phyloP scores from a whole-genome alignment of 2,888 invertebrate genomes.

The Thecophora atra region DNA sequence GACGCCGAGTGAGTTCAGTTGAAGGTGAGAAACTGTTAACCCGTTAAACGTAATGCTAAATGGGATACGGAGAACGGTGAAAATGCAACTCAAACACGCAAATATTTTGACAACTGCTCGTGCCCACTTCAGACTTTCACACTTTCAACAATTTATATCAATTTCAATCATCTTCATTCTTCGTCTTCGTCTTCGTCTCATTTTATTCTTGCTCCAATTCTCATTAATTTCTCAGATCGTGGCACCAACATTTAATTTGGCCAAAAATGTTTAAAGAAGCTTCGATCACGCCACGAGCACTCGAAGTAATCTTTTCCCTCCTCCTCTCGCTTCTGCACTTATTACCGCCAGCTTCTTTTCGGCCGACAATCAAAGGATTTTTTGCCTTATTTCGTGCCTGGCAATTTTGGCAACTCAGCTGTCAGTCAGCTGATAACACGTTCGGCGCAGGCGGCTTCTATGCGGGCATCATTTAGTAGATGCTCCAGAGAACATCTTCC shows the following conservation, averaged over 20 bases:
- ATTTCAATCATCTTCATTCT: no score
- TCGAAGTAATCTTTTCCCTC: not conserved
- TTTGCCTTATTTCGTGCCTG: not conserved
- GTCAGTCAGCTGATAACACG: constrained; percentile 22
- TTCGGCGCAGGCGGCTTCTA: not conserved
- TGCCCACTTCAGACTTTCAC: no score
- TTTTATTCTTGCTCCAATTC: not conserved
- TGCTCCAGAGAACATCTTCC: no score
- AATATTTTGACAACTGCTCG: no score
- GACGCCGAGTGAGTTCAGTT: no score
- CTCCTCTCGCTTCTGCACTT: not conserved
- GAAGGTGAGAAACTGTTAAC: not conserved
- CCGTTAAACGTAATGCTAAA: not conserved
- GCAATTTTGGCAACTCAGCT: constrained; percentile 31
- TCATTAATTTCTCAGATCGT: constrained; percentile 6
- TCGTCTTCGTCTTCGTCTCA: not conserved
- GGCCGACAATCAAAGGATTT: not conserved
- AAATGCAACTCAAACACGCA: no score
- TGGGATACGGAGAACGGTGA: no score
- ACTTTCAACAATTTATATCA: no score
- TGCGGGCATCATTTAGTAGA: constrained; percentile 6
- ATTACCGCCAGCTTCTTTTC: no score
- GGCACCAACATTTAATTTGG: constrained; percentile 7
- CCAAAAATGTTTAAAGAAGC: not conserved
- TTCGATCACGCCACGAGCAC: not conserved